Base-by-base conservation (phyloP, 2,797 vertebrate genomes). In the Adelosebastes latens region DNA sequence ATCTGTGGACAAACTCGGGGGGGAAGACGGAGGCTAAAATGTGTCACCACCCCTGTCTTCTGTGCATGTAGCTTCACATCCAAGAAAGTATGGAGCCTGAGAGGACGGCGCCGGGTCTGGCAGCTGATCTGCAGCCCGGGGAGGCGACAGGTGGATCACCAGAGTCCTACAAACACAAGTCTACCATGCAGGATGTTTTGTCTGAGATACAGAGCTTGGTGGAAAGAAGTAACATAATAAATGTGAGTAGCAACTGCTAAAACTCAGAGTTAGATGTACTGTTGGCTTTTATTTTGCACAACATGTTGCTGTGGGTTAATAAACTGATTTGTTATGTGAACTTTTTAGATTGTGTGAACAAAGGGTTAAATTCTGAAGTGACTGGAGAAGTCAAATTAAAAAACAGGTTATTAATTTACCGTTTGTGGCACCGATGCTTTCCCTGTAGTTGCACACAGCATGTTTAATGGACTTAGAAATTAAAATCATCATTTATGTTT, bases 181-280 rank as follows among this genome's bases (percentile, higher is more conserved):
- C 63, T 39, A 82, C 81, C 84, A 90, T 95, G 90, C 84, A 81
- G 83, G 90, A 87, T 2, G 72, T 93, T 58, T 79, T 93, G 53
- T 88, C 81, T 64, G 89, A 91, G 39, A 80, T 93, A 76, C 94
- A 94, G 55, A 71, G 68, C 34, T 53, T 88, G 77, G 89, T 93
- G 87, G 93, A 94, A 63, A 87, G 29, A 72, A 90, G 90, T 18
- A 76, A 81, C 80, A 82, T 91, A 32, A 89, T 92, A 66, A 89
- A 93, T 67, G 95, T 96, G 85, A 94, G 95, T 94, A 83, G 86
- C 4, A 18, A 2, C 46, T 42, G 7, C 2, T 49, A 5, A 14
- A n/a, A 12, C 11, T 62, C 0, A 24, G 4, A n/a, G 36, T 25
- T 55, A 6, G 8, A 55, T 5, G 1, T 20, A 16, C 34, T 20